Percentiles rank a stretch among this genome's conserved stretches.
These are phyloP conservation scores for Sylvilagus bachmani DNA, from an alignment of 2,113 vertebrate species.

Conservation along the genomic window DNA sequence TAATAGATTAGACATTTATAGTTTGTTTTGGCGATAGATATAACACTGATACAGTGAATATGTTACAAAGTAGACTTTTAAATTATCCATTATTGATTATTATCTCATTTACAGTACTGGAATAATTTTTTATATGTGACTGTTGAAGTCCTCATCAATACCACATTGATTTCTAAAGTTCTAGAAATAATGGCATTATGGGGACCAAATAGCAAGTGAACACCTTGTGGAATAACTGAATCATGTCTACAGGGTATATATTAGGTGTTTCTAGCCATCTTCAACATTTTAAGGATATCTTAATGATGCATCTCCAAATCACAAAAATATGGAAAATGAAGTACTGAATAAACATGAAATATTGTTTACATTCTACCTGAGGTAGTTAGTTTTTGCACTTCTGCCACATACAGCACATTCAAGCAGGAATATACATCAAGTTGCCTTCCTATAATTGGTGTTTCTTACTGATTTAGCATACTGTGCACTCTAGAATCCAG, in stretches of 20 bases:
- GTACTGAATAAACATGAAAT: constrained; percentile 24
- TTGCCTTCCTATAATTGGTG: neutral
- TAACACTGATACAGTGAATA: constrained; percentile 42
- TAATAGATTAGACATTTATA: neutral
- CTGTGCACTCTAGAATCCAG: neutral
- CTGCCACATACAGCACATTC: neutral
- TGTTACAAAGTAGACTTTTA: constrained; percentile 55
- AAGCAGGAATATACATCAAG: neutral
- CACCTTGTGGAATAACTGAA: neutral
- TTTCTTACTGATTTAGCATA: neutral
- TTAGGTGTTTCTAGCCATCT: constrained; percentile 16
- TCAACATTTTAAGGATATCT: neutral
- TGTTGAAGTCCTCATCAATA: constrained; percentile 22
- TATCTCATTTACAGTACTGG: constrained; percentile 56
- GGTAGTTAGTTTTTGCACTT: neutral
- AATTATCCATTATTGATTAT: constrained; percentile 40
- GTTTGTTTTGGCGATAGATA: constrained; percentile 13
- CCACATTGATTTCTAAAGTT: constrained; percentile 13
- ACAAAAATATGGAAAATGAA: constrained; percentile 39
- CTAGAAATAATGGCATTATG: constrained; percentile 13
- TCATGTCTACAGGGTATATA: neutral
- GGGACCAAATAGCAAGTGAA: neutral
- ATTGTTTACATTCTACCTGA: constrained; percentile 19
- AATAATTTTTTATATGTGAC: constrained; percentile 50
- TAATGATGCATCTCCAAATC: neutral